phyloP scores from a whole-genome alignment of 2,888 invertebrate species.

The Embidobia sp. region DNA sequence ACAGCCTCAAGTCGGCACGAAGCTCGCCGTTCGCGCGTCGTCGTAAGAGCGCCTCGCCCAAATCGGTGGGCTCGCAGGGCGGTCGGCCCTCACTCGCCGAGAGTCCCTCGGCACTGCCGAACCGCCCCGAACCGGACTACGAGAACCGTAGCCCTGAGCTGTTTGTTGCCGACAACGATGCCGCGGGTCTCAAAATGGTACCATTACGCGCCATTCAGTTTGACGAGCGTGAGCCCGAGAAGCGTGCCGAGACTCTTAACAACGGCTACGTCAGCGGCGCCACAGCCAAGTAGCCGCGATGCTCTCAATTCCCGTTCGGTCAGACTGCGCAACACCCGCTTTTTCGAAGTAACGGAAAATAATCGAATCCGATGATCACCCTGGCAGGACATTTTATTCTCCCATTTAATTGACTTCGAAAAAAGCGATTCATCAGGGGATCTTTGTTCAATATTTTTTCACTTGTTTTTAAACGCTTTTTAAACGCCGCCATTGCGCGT shows the following conservation, averaged over 20 bases:
- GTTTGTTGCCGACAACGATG: conserved; percentile 64
- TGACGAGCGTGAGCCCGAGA: conserved; percentile 70
- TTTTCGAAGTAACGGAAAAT: no score
- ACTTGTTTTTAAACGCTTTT: no score
- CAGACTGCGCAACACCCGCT: conserved; percentile 50
- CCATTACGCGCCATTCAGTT: conserved; percentile 71
- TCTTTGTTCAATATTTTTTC: no score
- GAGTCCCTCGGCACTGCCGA: conserved; percentile 67
- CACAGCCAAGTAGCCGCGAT: conserved; percentile 72
- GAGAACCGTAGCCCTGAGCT: conserved; percentile 77
- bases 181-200: conserved; percentile 64
- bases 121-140: conserved; percentile 72
- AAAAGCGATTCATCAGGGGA: no score
- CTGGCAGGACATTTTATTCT: no score
- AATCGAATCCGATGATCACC: no score
- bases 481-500: no score
- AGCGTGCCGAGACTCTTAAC: conserved; percentile 73
- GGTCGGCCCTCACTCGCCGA: conserved; percentile 66
- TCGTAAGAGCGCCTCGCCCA: conserved; percentile 71
- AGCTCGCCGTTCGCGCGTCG: conserved; percentile 74
- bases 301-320: conserved; percentile 18
- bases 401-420: no score
- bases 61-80: conserved; percentile 74
- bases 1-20: conserved; percentile 75
- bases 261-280: conserved; percentile 79